Conservation (phyloP, 2,888 invertebrate genomes). For the Panorpa germanica region DNA sequence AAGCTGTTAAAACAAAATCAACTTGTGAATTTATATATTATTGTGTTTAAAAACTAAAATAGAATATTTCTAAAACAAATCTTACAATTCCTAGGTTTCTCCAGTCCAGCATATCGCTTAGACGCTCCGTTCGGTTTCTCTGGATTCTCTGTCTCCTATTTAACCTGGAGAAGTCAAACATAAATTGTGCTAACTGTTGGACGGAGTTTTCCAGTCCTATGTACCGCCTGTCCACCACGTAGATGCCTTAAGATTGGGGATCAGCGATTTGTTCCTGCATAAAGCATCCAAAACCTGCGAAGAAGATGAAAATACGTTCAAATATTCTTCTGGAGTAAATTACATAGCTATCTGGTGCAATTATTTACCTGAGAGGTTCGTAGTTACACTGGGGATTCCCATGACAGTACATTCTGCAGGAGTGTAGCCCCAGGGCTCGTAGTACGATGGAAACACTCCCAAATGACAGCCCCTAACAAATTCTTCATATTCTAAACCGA, state of each 20-base stretch:
- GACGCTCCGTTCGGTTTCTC: conserved; percentile 88
- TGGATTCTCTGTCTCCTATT: conserved; percentile 91
- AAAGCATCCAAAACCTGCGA: conserved; percentile 97
- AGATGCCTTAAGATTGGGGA: conserved; percentile 96
- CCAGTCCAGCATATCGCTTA: conserved; percentile 96
- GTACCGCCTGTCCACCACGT: conserved; percentile 87
- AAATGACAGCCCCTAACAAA: conserved; percentile 98
- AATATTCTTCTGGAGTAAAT: no score
- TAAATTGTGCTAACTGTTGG: conserved; percentile 74
- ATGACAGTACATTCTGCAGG: conserved; percentile 99
- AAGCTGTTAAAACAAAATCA: neutral
- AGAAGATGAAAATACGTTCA: no score
- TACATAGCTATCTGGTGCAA: no score
- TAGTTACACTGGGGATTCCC: conserved; percentile 97
- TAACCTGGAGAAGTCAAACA: conserved; percentile 83
- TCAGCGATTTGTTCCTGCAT: conserved; percentile 97
- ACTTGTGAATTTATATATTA: neutral
- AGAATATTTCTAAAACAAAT: no score
- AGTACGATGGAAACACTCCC: conserved; percentile 98
- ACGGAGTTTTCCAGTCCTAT: conserved; percentile 82
- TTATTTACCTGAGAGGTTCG: conserved; percentile 92
- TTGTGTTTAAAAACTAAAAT: no score
- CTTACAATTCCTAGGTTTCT: conserved; percentile 90
- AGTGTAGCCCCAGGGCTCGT: conserved; percentile 99
- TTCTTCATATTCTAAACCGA: conserved; percentile 96